A percentile compares a stretch with the other conserved stretches of the same genome.
These are phyloP conservation scores for Steinernema carpocapsae DNA, from an alignment of 2,888 invertebrate species.

Conservation along the genomic window DNA sequence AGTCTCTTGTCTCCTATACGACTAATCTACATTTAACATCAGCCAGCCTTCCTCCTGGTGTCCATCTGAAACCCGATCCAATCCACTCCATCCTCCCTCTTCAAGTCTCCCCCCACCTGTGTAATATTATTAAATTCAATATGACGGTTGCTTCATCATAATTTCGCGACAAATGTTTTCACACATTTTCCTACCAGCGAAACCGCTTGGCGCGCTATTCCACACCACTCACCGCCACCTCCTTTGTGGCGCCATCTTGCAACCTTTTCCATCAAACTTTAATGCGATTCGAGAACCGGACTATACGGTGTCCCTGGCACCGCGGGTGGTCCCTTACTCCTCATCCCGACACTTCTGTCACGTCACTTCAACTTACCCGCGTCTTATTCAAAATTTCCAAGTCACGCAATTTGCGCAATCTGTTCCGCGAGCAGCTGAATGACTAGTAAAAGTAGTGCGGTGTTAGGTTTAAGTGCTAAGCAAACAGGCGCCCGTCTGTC, in stretches of 20 bases:
- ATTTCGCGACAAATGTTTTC: constrained; percentile 29
- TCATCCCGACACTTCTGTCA: neutral
- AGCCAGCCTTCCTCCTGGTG: too few relatives aligned
- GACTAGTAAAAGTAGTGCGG: neutral
- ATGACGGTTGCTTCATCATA: constrained; percentile 13
- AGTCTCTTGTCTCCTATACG: too few relatives aligned
- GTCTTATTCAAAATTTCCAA: constrained; percentile 19
- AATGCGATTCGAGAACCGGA: neutral
- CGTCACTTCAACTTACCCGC: neutral
- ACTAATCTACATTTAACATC: too few relatives aligned
- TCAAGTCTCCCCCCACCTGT: neutral
- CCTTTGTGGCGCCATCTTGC: neutral
- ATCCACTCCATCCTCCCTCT: neutral
- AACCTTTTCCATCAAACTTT: neutral
- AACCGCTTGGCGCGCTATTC: too few relatives aligned
- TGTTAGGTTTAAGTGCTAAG: constrained; percentile 5
- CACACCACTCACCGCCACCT: neutral
- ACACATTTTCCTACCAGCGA: neutral
- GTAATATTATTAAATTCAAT: constrained; percentile 18
- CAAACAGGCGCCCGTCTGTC: too few relatives aligned
- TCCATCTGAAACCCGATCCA: too few relatives aligned
- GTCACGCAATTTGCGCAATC: constrained; percentile 23
- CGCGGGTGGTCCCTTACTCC: constrained; percentile 13
- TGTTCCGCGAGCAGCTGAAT: neutral
- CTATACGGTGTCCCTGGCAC: neutral